Evolutionary conservation across 2,797 vertebrate genomes (phyloP).

Genomic region (Silurus aristotelis): DNA sequence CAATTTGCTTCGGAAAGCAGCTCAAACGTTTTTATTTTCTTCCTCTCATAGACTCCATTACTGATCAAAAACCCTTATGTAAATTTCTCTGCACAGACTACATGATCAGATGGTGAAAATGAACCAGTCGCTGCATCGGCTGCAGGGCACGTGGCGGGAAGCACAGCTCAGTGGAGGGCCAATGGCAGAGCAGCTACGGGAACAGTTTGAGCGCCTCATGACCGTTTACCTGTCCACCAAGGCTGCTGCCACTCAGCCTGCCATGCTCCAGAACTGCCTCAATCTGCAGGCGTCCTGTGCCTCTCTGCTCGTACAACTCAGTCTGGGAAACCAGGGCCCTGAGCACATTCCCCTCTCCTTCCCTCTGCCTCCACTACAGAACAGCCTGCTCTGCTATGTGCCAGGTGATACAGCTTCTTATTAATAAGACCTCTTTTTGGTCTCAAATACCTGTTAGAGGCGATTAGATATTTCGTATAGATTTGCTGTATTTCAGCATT

Average conservation of each 20-base stretch:
- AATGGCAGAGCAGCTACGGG: constrained; percentile 85
- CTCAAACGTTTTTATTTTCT: neutral
- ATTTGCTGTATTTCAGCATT: neutral
- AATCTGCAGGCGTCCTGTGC: constrained; percentile 93
- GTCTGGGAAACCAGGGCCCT: constrained; percentile 82
- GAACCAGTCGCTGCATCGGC: constrained; percentile 96
- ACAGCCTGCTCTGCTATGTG: constrained; percentile 83
- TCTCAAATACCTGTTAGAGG: neutral
- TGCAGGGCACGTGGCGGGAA: constrained; percentile 93
- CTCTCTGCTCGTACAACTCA: constrained; percentile 89
- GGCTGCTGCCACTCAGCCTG: constrained; percentile 88
- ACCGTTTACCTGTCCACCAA: constrained; percentile 95
- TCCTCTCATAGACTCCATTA: neutral
- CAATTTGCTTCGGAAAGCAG: neutral
- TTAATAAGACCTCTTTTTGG: neutral
- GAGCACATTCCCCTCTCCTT: constrained; percentile 85
- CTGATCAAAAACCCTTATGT: neutral
- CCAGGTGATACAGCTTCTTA: constrained; percentile 80
- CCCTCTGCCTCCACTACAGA: constrained; percentile 81
- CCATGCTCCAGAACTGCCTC: constrained; percentile 94
- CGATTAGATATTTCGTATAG: neutral
- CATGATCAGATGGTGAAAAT: constrained; percentile 99
- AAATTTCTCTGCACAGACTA: constrained; percentile 73
- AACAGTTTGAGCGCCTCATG: constrained; percentile 97
- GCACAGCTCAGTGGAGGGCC: constrained; percentile 88